Conservation (phyloP, 2,888 invertebrate genomes). For the Polyommatus icarus region DNA sequence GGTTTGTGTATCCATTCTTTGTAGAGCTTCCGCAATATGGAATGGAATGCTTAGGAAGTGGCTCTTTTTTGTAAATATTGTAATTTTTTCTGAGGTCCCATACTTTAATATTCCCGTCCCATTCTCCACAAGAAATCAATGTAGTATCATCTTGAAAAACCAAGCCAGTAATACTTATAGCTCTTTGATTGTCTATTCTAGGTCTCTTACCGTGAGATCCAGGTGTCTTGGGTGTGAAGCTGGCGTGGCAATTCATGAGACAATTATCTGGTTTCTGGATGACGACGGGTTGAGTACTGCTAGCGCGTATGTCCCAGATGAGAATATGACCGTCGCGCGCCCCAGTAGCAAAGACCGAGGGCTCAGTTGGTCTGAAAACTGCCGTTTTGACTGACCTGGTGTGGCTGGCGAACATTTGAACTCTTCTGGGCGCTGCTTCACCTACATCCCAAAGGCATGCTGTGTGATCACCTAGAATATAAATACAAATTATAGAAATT, state of each 20-base stretch:
- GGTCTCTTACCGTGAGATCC: slow-evolving; percentile 74
- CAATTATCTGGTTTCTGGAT: slow-evolving; percentile 85
- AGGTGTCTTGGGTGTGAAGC: slow-evolving; percentile 71
- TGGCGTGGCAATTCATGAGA: slow-evolving; percentile 84
- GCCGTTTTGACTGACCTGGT: slow-evolving; percentile 91
- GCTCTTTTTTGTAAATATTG: slow-evolving; percentile 83
- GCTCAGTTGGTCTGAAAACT: slow-evolving; percentile 85
- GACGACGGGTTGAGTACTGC: slow-evolving; percentile 52
- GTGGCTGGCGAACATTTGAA: slow-evolving; percentile 86
- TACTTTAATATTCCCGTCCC: slow-evolving; percentile 91
- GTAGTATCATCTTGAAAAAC: slow-evolving; percentile 90
- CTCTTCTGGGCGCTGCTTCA: slow-evolving; percentile 68
- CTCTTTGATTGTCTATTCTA: slow-evolving; percentile 73
- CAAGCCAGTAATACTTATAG: slow-evolving; percentile 90
- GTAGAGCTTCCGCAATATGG: slow-evolving; percentile 87
- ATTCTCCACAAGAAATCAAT: slow-evolving; percentile 91
- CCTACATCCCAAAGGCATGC: slow-evolving; percentile 89
- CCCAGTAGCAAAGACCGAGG: slow-evolving; percentile 91
- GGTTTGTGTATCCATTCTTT: slow-evolving; percentile 86
- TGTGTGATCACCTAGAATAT: slow-evolving; percentile 85
- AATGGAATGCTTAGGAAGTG: slow-evolving; percentile 85
- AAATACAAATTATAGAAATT: slow-evolving; percentile 1
- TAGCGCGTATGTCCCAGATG: slow-evolving; percentile 86
- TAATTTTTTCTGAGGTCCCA: slow-evolving; percentile 94
- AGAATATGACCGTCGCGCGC: slow-evolving; percentile 93